Conservation (phyloP, 2,797 vertebrate genomes). For the Melanogrammus aeglefinus region DNA sequence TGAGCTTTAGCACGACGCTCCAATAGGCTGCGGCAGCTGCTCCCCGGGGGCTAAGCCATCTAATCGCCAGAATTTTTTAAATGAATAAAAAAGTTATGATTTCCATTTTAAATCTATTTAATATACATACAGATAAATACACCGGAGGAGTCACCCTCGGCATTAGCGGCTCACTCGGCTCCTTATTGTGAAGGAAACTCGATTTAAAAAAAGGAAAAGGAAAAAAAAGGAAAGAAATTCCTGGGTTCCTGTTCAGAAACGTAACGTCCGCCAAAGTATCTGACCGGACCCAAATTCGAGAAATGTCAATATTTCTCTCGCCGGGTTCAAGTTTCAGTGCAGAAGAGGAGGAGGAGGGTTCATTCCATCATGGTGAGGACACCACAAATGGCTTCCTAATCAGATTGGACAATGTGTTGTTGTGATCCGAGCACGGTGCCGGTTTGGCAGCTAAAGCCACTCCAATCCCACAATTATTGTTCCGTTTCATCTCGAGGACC, state of each 20-base stretch:
- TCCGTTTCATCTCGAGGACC: conserved; percentile 67
- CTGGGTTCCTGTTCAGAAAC: conserved; percentile 66
- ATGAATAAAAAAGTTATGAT: too few relatives aligned
- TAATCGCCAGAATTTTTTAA: too few relatives aligned
- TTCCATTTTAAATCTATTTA: too few relatives aligned
- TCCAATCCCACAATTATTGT: conserved; percentile 73
- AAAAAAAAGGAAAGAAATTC: conserved; percentile 10
- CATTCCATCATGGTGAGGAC: conserved; percentile 61
- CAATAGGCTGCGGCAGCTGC: conserved; percentile 1
- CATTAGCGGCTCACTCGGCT: too few relatives aligned
- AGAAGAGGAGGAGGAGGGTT: conserved; percentile 46
- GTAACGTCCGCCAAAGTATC: conserved; percentile 44
- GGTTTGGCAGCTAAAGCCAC: conserved; percentile 68
- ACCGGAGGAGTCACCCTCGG: too few relatives aligned
- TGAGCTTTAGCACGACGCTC: conserved; percentile 15
- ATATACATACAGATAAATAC: too few relatives aligned
- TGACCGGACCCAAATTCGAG: conserved; percentile 67
- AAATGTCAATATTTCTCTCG: conserved; percentile 68
- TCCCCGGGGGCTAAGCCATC: too few relatives aligned
- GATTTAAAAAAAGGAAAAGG: neutral
- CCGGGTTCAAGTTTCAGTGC: conserved; percentile 71
- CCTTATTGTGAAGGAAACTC: too few relatives aligned
- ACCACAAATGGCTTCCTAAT: conserved; percentile 78
- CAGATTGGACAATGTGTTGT: conserved; percentile 77
- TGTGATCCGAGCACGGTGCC: conserved; percentile 72